These are phyloP conservation scores for Ceratina australensis DNA, from an alignment of 1,140 invertebrate genomes.

Conservation along the genomic window DNA sequence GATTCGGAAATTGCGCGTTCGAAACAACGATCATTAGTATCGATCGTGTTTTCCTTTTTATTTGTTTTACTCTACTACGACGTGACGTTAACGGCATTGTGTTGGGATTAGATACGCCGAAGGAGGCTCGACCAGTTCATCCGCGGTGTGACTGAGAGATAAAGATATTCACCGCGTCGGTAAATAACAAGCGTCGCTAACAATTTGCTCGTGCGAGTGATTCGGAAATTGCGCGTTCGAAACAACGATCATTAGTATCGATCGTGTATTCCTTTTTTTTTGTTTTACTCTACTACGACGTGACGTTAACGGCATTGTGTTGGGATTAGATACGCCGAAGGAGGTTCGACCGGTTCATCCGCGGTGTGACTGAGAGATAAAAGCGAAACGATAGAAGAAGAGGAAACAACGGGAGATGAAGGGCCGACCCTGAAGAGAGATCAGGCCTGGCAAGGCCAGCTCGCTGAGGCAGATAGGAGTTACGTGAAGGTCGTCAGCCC, in stretches of 20 bases:
- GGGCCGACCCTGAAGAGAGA: constrained; percentile 48
- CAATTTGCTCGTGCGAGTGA: constrained; percentile 48
- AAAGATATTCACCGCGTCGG: too few species aligned
- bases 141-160: too few species aligned
- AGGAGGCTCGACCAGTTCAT: too few species aligned
- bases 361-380: not conserved
- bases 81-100: not conserved
- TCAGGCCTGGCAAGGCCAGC: constrained; percentile 37
- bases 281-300: constrained; percentile 8
- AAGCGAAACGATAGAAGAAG: not conserved
- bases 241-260: too few species aligned
- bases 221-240: not conserved
- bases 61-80: constrained; percentile 15
- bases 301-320: too few species aligned
- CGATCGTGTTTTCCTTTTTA: too few species aligned
- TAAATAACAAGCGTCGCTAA: constrained; percentile 64
- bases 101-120: not conserved
- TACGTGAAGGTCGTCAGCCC: constrained; percentile 52
- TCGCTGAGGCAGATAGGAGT: not conserved
- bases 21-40: too few species aligned
- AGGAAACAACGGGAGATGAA: constrained; percentile 47
- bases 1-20: constrained; percentile 6
- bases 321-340: not conserved
- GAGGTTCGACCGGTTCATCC: not conserved
- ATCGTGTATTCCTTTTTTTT: too few species aligned